Conservation (phyloP, 92 coral and sea anemone species). For the Porites divaricata region DNA sequence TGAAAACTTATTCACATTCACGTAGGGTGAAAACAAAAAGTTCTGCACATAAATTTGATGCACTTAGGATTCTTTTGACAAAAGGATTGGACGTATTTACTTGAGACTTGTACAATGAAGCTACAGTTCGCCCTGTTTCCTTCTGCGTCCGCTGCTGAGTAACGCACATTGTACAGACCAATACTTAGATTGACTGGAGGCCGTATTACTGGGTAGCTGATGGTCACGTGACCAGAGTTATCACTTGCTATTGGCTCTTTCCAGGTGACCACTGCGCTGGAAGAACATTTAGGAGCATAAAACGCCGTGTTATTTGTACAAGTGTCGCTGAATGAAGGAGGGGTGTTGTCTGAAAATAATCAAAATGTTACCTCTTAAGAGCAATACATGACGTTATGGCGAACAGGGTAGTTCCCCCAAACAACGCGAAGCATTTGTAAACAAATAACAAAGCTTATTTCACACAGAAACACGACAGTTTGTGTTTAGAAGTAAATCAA, state of each 20-base stretch:
- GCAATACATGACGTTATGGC: too few species aligned
- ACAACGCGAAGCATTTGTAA: too few species aligned
- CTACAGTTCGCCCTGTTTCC: slow-evolving; percentile 23
- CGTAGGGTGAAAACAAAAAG: too few species aligned
- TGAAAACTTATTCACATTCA: too few species aligned
- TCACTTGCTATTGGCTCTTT: slow-evolving; percentile 52
- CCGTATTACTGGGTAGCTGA: not conserved
- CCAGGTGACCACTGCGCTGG: slow-evolving; percentile 37
- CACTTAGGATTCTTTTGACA: too few species aligned
- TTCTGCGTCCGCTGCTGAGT: not conserved
- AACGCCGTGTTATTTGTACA: slow-evolving; percentile 38
- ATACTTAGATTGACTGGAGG: not conserved
- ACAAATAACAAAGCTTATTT: too few species aligned
- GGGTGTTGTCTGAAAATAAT: slow-evolving; percentile 33
- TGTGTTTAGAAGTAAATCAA: too few species aligned
- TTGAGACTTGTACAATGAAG: slow-evolving; percentile 4
- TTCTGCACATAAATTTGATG: too few species aligned
- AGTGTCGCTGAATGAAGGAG: slow-evolving; percentile 43
- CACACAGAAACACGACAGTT: too few species aligned
- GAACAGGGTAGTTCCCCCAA: too few species aligned
- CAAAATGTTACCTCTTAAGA: not conserved
- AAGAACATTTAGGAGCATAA: slow-evolving; percentile 38
- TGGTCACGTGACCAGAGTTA: slow-evolving; percentile 51
- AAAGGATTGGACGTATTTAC: not conserved
- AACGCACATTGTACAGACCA: not conserved